A percentile compares a stretch with the other conserved stretches of the same genome.
Conservation (phyloP, 2,888 invertebrate species). For the Odontocolon sp. region DNA sequence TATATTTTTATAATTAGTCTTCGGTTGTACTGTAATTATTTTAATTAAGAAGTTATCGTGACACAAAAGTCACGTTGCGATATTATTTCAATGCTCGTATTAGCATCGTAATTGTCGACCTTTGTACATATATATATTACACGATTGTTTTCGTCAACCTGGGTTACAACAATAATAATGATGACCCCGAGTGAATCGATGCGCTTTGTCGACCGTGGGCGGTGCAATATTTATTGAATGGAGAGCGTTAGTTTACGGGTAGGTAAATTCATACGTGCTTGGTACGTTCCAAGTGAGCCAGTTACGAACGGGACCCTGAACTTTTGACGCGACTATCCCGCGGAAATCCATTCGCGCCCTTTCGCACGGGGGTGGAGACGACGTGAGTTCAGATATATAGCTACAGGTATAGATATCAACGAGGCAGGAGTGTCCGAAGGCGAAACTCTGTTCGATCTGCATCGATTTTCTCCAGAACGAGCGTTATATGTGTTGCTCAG, state of each 20-base stretch:
- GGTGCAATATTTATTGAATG: too few species aligned
- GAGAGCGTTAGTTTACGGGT: too few species aligned
- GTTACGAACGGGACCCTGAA: constrained; percentile 57
- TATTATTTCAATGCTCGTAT: constrained; percentile 1
- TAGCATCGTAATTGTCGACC: not conserved
- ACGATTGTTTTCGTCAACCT: constrained; percentile 38
- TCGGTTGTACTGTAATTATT: too few species aligned
- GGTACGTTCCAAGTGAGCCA: constrained; percentile 29
- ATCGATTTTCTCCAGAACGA: constrained; percentile 20
- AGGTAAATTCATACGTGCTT: not conserved
- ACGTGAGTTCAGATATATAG: constrained; percentile 28
- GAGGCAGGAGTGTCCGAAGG: constrained; percentile 41
- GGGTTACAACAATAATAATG: constrained; percentile 26
- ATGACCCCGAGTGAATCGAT: not conserved
- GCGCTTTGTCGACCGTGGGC: constrained; percentile 25
- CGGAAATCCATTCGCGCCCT: constrained; percentile 51
- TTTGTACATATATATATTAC: constrained; percentile 4
- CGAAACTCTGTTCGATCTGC: constrained; percentile 32
- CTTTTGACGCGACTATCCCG: constrained; percentile 43
- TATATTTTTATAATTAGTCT: too few species aligned
- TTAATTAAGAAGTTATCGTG: not conserved
- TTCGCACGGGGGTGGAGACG: constrained; percentile 56
- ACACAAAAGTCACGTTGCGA: not conserved
- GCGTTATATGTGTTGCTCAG: constrained; percentile 1
- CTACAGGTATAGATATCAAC: too few species aligned